phyloP scores from a whole-genome alignment of 2,888 invertebrate genomes.

The Neoaliturus tenellus region DNA sequence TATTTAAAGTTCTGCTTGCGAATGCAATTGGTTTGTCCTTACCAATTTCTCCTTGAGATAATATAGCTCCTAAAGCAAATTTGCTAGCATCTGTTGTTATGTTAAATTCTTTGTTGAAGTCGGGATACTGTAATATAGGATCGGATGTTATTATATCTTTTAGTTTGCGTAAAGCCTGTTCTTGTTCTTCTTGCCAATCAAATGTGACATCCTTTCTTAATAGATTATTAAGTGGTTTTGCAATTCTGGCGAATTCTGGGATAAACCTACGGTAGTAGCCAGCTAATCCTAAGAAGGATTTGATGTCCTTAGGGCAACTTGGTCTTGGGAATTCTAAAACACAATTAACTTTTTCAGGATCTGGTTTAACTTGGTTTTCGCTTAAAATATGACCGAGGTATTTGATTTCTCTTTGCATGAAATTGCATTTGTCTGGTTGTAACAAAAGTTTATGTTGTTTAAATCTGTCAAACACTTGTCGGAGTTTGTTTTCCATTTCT shows the following conservation, averaged over 20 bases:
- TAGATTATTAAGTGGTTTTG: constrained; percentile 48
- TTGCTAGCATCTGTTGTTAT: neutral
- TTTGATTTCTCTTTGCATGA: neutral
- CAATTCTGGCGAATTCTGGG: constrained; percentile 33
- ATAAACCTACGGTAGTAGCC: constrained; percentile 39
- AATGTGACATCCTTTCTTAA: neutral
- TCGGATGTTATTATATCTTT: neutral
- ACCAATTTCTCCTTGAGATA: constrained; percentile 68
- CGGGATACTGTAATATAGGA: neutral
- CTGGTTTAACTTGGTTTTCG: neutral
- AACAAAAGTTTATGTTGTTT: neutral
- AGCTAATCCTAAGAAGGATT: constrained; percentile 19
- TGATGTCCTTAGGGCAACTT: constrained; percentile 15
- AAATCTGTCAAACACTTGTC: constrained; percentile 39
- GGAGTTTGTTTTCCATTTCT: neutral
- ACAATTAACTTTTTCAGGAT: constrained; percentile 19
- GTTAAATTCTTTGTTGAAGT: neutral
- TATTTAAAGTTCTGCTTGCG: too few relatives aligned
- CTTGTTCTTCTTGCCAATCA: constrained; percentile 48
- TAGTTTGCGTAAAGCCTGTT: constrained; percentile 42
- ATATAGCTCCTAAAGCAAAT: constrained; percentile 54
- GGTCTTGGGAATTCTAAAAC: constrained; percentile 5
- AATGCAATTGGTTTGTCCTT: constrained; percentile 62
- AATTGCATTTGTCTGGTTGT: constrained; percentile 23
- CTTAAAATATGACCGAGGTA: constrained; percentile 18